These are phyloP conservation scores for Megaceryle alcyon DNA, from an alignment of 2,797 vertebrate genomes.

Conservation along the genomic window DNA sequence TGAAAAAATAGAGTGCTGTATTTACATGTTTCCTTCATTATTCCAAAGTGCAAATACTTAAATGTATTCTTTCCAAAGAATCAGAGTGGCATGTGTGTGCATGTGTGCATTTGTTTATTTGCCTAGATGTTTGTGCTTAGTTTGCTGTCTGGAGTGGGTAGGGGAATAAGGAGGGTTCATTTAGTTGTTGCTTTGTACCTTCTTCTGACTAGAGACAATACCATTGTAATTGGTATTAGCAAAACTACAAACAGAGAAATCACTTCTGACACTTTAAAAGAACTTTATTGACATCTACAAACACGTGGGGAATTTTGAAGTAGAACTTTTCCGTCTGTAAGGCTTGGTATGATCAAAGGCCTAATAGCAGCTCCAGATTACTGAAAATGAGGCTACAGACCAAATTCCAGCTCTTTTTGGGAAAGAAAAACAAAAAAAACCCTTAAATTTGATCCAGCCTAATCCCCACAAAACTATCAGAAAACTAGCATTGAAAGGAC, in stretches of 20 bases:
- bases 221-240: neutral
- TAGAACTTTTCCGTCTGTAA: constrained; percentile 73
- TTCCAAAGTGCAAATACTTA: constrained; percentile 19
- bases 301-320: constrained; percentile 72
- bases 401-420: constrained; percentile 6
- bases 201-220: constrained; percentile 35
- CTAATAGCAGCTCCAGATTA: constrained; percentile 68
- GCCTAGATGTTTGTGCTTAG: neutral
- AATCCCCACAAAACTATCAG: constrained; percentile 34
- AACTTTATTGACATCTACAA: constrained; percentile 72
- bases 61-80: constrained; percentile 41
- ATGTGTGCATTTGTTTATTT: neutral
- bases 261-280: constrained; percentile 75
- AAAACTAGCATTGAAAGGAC: neutral
- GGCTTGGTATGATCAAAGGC: constrained; percentile 74
- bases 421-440: neutral
- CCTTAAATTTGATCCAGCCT: constrained; percentile 14
- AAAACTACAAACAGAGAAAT: constrained; percentile 58
- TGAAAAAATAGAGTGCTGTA: constrained; percentile 61
- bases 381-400: constrained; percentile 52
- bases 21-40: constrained; percentile 63
- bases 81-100: neutral
- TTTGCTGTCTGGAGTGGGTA: neutral
- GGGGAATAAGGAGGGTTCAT: neutral
- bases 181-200: constrained; percentile 8